Conservation (phyloP, 2,113 vertebrate species). For the Piliocolobus tephrosceles region DNA sequence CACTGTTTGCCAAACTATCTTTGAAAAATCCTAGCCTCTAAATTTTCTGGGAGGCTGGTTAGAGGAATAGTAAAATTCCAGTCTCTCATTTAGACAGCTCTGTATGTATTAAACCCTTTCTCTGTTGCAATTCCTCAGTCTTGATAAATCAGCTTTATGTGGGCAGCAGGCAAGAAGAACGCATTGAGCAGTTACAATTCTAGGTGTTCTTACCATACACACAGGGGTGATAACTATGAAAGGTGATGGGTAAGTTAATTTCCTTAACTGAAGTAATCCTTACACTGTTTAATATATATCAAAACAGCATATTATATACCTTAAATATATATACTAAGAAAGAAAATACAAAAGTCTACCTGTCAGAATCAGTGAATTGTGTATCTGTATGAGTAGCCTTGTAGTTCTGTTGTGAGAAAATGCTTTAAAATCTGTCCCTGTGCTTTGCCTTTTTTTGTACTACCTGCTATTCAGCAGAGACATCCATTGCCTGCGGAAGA, state of each 20-base stretch:
- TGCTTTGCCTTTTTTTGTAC: background rate
- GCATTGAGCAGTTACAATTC: no score
- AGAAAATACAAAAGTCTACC: background rate
- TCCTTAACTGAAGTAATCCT: background rate
- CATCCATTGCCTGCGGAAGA: slow-evolving; percentile 56
- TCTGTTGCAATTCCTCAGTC: no score
- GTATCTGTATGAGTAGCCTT: background rate
- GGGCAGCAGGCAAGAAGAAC: no score
- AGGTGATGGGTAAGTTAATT: background rate
- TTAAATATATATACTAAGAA: background rate
- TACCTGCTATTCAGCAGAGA: slow-evolving; percentile 57
- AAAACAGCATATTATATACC: background rate
- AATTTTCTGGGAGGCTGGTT: no score
- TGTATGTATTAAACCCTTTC: no score
- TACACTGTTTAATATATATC: background rate
- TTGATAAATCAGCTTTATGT: no score
- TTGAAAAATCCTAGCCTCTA: no score
- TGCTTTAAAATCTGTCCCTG: slow-evolving; percentile 27
- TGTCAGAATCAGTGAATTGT: slow-evolving; percentile 15
- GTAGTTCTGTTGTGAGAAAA: slow-evolving; percentile 20
- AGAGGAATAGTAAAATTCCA: no score
- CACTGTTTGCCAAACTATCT: no score
- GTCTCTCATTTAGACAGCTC: no score
- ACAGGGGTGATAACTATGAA: background rate
- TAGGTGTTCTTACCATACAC: background rate